Base-by-base conservation (phyloP, 2,113 vertebrate species). In the Rhea pennata region DNA sequence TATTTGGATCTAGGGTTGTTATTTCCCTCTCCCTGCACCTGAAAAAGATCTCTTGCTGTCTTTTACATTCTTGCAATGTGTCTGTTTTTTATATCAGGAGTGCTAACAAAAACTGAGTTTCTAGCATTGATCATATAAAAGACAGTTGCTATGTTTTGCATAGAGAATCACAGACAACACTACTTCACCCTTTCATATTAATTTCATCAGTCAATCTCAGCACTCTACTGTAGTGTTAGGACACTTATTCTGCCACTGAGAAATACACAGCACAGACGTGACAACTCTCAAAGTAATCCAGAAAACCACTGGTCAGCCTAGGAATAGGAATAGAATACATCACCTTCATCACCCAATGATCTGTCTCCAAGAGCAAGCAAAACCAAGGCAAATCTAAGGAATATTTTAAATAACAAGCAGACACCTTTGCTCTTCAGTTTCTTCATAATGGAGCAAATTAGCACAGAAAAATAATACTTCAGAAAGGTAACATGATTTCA, bases 381-480 rank as follows among this genome's bases (percentile, higher is more conserved):
- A 4, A n/a, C 33, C 15, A 56, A 31, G 51, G 23, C 20, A 26
- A 44, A 39, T 8, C 20, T 26, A 12, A 80, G 51, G 40, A n/a
- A 44, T 22, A 22, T 0, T 84, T 72, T 27, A 56, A 90, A 20
- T 23, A 88, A 59, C 48, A 81, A 42, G 36, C 27, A 73, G n/a
- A 4, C 31, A 79, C 44, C 26, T 92, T 73, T 84, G 58, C 79
- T 56, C 77, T 75, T 36, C 5, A 6, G n/a, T 78, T 93, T 69
- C 76, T 70, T 42, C 12, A 29, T 2, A 90, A 1, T 11, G 54
- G 27, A 92, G 61, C 50, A 84, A 75, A 56, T 8, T 51, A 87
- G 48, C 80, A 72, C 19, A 62, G 79, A 75, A 90, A 90, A 76
- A 51, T 56, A 92, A 93, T 91, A 92, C 77, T 72, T 0, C 3